phyloP scores from a whole-genome alignment of 2,797 vertebrate genomes.

The Girardinus metallicus region DNA sequence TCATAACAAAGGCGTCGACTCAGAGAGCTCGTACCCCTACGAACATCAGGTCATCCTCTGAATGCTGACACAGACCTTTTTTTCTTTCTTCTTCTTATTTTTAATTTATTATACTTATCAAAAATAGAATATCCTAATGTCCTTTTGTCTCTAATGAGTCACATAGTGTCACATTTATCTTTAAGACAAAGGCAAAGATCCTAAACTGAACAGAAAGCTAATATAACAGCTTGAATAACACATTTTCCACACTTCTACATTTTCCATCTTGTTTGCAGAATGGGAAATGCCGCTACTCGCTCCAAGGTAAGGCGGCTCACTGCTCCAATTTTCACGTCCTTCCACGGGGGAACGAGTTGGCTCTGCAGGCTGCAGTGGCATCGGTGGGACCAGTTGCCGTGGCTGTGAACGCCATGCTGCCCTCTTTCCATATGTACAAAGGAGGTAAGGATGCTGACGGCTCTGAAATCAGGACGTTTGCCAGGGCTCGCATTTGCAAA shows the following conservation, averaged over 20 bases:
- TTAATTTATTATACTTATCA: not conserved
- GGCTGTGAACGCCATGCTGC: constrained; percentile 71
- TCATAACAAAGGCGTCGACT: constrained; percentile 79
- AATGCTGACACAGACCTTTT: not conserved
- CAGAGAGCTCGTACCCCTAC: constrained; percentile 78
- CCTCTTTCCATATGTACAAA: constrained; percentile 79
- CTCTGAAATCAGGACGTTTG: not conserved
- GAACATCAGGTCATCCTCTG: constrained; percentile 66
- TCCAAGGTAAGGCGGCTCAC: constrained; percentile 64
- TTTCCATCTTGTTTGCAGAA: constrained; percentile 58
- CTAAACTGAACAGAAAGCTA: not conserved
- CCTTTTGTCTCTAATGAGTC: not conserved
- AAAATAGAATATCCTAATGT: not conserved
- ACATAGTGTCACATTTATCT: not conserved
- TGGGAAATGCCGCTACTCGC: constrained; percentile 73
- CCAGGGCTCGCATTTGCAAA: not conserved
- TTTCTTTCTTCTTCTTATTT: not conserved
- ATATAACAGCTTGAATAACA: not conserved
- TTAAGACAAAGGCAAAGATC: not conserved
- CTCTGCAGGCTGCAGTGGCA: constrained; percentile 69
- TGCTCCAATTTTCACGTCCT: constrained; percentile 70
- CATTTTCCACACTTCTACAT: not conserved
- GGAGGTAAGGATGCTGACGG: constrained; percentile 63
- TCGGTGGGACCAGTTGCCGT: constrained; percentile 78
- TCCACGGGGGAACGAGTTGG: constrained; percentile 64